These are phyloP conservation scores for Cheilosia scutellata DNA, from an alignment of 2,888 invertebrate species.

Conservation along the genomic window DNA sequence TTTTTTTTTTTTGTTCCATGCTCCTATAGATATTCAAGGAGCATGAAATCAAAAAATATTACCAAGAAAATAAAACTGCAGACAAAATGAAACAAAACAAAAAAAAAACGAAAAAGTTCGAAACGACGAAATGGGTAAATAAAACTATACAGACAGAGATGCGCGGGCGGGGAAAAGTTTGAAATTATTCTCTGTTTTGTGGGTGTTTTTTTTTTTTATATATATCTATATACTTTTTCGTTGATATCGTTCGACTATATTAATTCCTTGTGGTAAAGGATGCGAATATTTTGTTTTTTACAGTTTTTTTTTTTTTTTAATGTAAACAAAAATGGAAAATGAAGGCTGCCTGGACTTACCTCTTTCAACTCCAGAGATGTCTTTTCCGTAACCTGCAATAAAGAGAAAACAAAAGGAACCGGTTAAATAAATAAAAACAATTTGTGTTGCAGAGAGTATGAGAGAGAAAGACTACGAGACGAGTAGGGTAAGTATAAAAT, in stretches of 20 bases:
- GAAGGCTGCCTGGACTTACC: constrained; percentile 79
- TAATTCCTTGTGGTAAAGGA: constrained; percentile 68
- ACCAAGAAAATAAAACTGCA: constrained; percentile 47
- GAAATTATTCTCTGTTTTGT: constrained; percentile 59
- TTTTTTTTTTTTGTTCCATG: constrained; percentile 31
- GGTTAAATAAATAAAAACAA: constrained; percentile 49
- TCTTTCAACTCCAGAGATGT: constrained; percentile 84
- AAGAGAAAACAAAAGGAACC: constrained; percentile 76
- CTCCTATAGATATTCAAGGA: constrained; percentile 70
- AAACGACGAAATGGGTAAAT: constrained; percentile 51
- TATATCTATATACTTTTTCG: constrained; percentile 11
- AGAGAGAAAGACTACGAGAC: background rate
- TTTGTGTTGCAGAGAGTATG: background rate
- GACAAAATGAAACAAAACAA: constrained; percentile 30
- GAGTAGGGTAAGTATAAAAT: constrained; percentile 22
- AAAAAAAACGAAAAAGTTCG: constrained; percentile 8
- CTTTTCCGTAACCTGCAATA: constrained; percentile 86
- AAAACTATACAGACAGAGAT: constrained; percentile 49
- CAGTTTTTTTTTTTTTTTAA: constrained; percentile 28
- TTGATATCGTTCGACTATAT: constrained; percentile 60
- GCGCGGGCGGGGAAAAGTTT: constrained; percentile 47
- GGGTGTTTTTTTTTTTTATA: constrained; percentile 32
- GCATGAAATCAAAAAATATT: constrained; percentile 73
- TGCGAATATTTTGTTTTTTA: constrained; percentile 4
- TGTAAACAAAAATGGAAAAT: constrained; percentile 48